Base-by-base conservation (phyloP, 1,140 invertebrate species). In the Lasioglossum baleicum region DNA sequence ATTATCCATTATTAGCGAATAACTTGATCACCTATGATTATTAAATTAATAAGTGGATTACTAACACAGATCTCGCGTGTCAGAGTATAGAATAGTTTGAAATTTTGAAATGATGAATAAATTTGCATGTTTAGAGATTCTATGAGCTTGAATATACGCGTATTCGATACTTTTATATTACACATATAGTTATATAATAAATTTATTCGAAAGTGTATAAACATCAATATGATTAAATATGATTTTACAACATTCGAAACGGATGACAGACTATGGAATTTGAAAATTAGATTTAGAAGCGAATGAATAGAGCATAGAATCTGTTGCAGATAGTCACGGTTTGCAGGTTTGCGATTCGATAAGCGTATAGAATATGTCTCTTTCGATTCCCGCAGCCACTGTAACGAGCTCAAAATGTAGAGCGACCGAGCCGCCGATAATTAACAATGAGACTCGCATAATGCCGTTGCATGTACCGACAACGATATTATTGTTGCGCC, bases 371-470 rank as follows among this genome's bases (percentile, higher is more conserved):
- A 84, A 84, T 73, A 35, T 72, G 67, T 68, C 31, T 22, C 65
- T 17, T 53, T 26, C 10, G 31, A 65, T 44, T 26, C n/a, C 40
- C 1, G n/a, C 44, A 61, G 71, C 74, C 71, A 67, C 35, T 79
- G 58, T 42, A 53, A 44, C 58, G 35, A 63, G 56, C 68, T 20
- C 61, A 82, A 85, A 85, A 85, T 82, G 60, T 85, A 72, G 66
- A 53, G 73, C 82, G 71, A 20, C 68, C 72, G 83, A 73, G 63
- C 69, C 42, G 63, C 44, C 42, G 60, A 85, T 83, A 86, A 86
- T 81, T 85, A 86, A 82, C 83, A 86, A 86, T 82, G 68, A 69
- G 35, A 76, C 31, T 82, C 42, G 44, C 67, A 77, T 82, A 85
- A 82, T 79, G 68, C 53, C 51, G 53, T 7, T 40, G 67, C 60